Evolutionary conservation across 2,888 invertebrate species (phyloP).

Genomic region (Xanthorhoe spadicearia): DNA sequence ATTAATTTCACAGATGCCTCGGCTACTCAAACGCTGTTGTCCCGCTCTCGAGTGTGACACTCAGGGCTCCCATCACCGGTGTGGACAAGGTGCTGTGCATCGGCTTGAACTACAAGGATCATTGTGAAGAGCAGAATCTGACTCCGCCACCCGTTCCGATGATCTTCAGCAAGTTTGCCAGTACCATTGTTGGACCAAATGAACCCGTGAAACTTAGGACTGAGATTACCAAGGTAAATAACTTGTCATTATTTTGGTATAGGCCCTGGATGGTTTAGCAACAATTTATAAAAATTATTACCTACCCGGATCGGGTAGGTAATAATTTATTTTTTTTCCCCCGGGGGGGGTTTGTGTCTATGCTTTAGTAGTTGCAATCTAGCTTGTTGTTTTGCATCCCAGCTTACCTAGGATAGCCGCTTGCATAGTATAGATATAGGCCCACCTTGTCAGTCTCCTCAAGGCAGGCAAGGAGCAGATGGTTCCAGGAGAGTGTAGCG

Average conservation of each 20-base stretch:
- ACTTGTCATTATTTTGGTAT: neutral
- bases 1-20: conserved; percentile 50
- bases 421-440: too few species aligned
- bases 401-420: too few species aligned
- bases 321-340: too few species aligned
- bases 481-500: too few species aligned
- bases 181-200: conserved; percentile 89
- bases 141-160: conserved; percentile 90
- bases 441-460: too few species aligned
- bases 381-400: too few species aligned
- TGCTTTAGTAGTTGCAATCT: too few species aligned
- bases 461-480: too few species aligned
- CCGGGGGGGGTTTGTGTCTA: too few species aligned
- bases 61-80: conserved; percentile 90
- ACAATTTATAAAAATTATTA: too few species aligned
- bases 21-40: conserved; percentile 46
- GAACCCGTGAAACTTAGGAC: conserved; percentile 85
- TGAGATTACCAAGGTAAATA: conserved; percentile 62
- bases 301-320: too few species aligned
- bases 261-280: too few species aligned
- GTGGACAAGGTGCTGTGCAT: conserved; percentile 94
- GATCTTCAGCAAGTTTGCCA: conserved; percentile 94
- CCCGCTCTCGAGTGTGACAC: conserved; percentile 80
- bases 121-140: conserved; percentile 92
- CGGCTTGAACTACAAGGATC: conserved; percentile 93